Evolutionary conservation across 1,140 invertebrate genomes (phyloP).

Genomic region (Drosophila mauritiana): DNA sequence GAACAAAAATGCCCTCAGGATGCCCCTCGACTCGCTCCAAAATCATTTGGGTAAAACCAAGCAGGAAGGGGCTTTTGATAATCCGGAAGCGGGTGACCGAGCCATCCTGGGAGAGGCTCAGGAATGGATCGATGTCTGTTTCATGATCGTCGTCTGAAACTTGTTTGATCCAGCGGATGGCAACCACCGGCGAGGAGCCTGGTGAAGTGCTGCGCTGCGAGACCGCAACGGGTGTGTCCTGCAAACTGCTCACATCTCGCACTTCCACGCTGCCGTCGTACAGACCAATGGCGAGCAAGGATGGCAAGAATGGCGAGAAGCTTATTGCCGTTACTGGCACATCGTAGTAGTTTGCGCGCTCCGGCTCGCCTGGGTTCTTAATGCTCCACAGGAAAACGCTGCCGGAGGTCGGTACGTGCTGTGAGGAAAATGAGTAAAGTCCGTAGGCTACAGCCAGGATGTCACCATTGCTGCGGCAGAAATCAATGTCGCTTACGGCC

Average conservation of each 20-base stretch:
- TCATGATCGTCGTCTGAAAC: constrained; percentile 64
- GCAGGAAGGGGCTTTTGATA: constrained; percentile 75
- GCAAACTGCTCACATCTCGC: constrained; percentile 87
- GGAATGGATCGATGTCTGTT: constrained; percentile 85
- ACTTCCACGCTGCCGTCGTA: constrained; percentile 91
- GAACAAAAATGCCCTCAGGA: constrained; percentile 85
- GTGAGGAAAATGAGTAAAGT: constrained; percentile 85
- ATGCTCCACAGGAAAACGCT: constrained; percentile 91
- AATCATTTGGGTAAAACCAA: constrained; percentile 87
- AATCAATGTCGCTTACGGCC: constrained; percentile 87
- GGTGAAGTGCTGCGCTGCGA: constrained; percentile 86
- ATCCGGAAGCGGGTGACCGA: constrained; percentile 86
- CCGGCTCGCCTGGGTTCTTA: constrained; percentile 94
- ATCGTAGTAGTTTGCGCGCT: constrained; percentile 89
- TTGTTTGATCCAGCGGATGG: constrained; percentile 86
- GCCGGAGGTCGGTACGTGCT: constrained; percentile 58
- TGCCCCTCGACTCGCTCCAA: constrained; percentile 88
- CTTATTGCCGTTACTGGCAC: constrained; percentile 90
- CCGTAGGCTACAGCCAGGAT: constrained; percentile 90
- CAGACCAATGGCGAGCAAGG: constrained; percentile 91
- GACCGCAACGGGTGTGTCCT: constrained; percentile 85
- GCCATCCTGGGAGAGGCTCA: constrained; percentile 87
- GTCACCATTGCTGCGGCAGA: constrained; percentile 87
- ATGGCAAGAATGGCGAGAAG: constrained; percentile 89
- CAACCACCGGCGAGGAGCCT: constrained; percentile 88